These are phyloP conservation scores for Rhinogobius similis DNA, from an alignment of 2,113 vertebrate species.

Conservation along the genomic window DNA sequence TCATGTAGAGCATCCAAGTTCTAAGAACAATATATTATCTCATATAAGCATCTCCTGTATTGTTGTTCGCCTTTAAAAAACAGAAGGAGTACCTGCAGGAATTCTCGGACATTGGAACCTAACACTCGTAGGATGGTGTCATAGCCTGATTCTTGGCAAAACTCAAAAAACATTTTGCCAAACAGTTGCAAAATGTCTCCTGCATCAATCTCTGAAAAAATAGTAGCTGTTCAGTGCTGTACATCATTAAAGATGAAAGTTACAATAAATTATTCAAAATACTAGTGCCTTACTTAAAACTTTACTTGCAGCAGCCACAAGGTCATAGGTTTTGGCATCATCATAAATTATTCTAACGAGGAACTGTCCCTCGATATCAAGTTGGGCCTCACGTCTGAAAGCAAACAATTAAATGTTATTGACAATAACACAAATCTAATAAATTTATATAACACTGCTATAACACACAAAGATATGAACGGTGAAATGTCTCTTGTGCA, in stretches of 20 bases:
- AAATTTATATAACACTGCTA: neutral
- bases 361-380: conserved; percentile 98
- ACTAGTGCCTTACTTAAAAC: conserved; percentile 89
- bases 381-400: conserved; percentile 92
- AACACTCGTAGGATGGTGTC: conserved; percentile 96
- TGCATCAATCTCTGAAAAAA: conserved; percentile 90
- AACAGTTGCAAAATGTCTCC: conserved; percentile 98
- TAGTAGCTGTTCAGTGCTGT: neutral
- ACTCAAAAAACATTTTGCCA: conserved; percentile 99
- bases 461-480: conserved; percentile 2
- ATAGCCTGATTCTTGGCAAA: conserved; percentile 98
- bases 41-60: neutral
- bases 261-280: neutral
- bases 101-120: conserved; percentile 97
- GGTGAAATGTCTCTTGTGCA: neutral
- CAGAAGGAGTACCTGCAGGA: conserved; percentile 87
- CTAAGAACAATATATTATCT: conserved; percentile 67
- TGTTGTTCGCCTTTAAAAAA: neutral
- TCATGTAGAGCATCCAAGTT: conserved; percentile 97
- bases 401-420: conserved; percentile 33
- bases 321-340: conserved; percentile 96
- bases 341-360: conserved; percentile 98
- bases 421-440: neutral
- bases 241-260: neutral
- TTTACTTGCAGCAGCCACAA: conserved; percentile 96